Percentiles rank a stretch among this genome's conserved stretches.
These are phyloP conservation scores for Macquaria ambigua DNA, from an alignment of 2,113 vertebrate species.

Conservation along the genomic window DNA sequence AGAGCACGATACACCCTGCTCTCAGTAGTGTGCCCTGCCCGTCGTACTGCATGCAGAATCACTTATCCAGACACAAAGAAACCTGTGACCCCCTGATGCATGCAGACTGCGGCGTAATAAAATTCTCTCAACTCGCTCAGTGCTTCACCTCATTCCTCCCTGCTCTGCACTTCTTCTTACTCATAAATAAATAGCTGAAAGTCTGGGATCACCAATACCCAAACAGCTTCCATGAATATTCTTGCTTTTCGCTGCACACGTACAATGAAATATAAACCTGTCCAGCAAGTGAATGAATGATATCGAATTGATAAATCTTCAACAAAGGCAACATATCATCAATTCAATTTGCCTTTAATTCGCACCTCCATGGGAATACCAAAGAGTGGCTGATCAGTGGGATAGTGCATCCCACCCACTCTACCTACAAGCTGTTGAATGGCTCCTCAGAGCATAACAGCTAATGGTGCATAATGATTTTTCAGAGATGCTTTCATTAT, in stretches of 20 bases:
- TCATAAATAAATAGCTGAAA: constrained; percentile 62
- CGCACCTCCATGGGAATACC: constrained; percentile 15
- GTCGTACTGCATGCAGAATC: constrained; percentile 68
- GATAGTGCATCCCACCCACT: constrained; percentile 16
- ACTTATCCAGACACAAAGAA: constrained; percentile 62
- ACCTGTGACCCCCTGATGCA: constrained; percentile 55
- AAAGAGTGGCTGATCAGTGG: constrained; percentile 41
- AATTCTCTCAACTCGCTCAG: constrained; percentile 42
- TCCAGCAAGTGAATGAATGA: constrained; percentile 17
- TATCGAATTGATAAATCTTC: constrained; percentile 26
- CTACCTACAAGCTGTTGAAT: constrained; percentile 45
- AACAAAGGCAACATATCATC: constrained; percentile 37
- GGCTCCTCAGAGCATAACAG: constrained; percentile 33
- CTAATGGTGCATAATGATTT: constrained; percentile 55
- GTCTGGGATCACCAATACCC: constrained; percentile 32
- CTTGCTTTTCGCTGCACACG: constrained; percentile 34
- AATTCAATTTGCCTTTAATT: constrained; percentile 60
- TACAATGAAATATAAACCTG: constrained; percentile 44
- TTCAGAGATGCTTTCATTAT: constrained; percentile 58
- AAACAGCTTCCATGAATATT: constrained; percentile 44
- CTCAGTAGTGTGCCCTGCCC: constrained; percentile 39
- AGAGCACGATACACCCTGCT: constrained; percentile 56
- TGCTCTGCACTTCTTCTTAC: constrained; percentile 49
- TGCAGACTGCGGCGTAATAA: constrained; percentile 48
- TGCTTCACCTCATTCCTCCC: constrained; percentile 51